Base-by-base conservation (phyloP, 2,888 invertebrate species). In the Caenorhabditis sp. region DNA sequence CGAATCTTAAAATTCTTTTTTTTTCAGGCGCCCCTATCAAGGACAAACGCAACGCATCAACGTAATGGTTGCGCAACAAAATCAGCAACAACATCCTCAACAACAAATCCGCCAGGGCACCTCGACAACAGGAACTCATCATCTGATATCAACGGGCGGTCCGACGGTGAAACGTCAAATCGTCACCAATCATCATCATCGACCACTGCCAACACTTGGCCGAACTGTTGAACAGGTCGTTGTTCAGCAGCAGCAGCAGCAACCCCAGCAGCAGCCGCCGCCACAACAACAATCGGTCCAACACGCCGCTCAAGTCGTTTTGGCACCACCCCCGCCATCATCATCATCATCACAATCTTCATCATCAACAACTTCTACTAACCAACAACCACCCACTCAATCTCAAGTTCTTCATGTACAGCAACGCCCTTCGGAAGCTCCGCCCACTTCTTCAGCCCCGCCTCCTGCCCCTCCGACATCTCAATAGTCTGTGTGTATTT, bases 261-360 rank as follows among this genome's bases (percentile, higher is more conserved):
- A 43, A 51, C 21, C 10, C 1, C 51, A 51, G 21, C 10, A 8
- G 4, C 51, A 51, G n/a, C 21, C 8, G 4, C 51, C 8, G 19
- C 50, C 8, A 50, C 50, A 50, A 50, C 50, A 50, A 50, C 50
- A 50, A 12, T 17, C n/a, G 5, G 12, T 14, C 19, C 58, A 63
- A 24, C 8, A 66, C 50, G 53, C 51, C 63, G 14, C 57, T 26
- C 71, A 71, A 14, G 71, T 71, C 4, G 71, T 71, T 14, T 62
- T 71, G 0, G 71, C 71, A 1, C 71, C 71, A n/a, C 71, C n/a
- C n/a, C n/a, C n/a, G n/a, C n/a, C n/a, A n/a, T n/a, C n/a, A n/a
- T n/a, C n/a, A n/a, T n/a, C n/a, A n/a, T n/a, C n/a, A n/a, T n/a
- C n/a, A n/a, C n/a, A n/a, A n/a, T n/a, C n/a, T n/a, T n/a, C n/a